Evolutionary conservation across 2,888 invertebrate species (phyloP).

Genomic region (Eretmocerus hayati): DNA sequence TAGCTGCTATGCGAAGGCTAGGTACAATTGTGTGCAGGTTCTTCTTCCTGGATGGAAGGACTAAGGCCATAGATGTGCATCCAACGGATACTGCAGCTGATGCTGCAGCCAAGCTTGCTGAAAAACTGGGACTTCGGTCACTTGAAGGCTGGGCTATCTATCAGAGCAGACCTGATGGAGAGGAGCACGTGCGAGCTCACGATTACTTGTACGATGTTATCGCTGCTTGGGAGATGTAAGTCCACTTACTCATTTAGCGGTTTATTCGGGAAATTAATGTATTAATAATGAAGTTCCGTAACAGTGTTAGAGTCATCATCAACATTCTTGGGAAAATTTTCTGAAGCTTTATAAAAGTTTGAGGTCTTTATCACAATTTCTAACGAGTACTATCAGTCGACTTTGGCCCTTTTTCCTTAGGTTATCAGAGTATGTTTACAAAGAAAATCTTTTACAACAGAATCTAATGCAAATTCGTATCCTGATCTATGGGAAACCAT

Average conservation of each 20-base stretch:
- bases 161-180: conserved; percentile 77
- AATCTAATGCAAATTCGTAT: too few species aligned
- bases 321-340: too few species aligned
- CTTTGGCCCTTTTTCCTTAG: too few species aligned
- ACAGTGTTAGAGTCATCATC: too few species aligned
- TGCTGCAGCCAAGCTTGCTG: conserved; percentile 80
- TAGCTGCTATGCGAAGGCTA: conserved; percentile 83
- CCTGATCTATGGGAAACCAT: too few species aligned
- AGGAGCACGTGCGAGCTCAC: conserved; percentile 85
- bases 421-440: too few species aligned
- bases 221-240: conserved; percentile 87
- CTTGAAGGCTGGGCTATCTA: conserved; percentile 94
- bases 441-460: too few species aligned
- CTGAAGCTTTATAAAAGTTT: too few species aligned
- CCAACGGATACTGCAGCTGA: conserved; percentile 91
- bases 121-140: conserved; percentile 75
- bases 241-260: background rate
- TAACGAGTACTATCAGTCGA: too few species aligned
- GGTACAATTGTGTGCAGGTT: conserved; percentile 90
- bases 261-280: too few species aligned
- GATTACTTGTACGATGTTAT: conserved; percentile 92
- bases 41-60: conserved; percentile 90
- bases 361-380: too few species aligned
- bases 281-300: too few species aligned
- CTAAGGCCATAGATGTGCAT: conserved; percentile 92